Base-by-base conservation (phyloP, 2,797 vertebrate species). In the Lutjanus argentimaculatus region DNA sequence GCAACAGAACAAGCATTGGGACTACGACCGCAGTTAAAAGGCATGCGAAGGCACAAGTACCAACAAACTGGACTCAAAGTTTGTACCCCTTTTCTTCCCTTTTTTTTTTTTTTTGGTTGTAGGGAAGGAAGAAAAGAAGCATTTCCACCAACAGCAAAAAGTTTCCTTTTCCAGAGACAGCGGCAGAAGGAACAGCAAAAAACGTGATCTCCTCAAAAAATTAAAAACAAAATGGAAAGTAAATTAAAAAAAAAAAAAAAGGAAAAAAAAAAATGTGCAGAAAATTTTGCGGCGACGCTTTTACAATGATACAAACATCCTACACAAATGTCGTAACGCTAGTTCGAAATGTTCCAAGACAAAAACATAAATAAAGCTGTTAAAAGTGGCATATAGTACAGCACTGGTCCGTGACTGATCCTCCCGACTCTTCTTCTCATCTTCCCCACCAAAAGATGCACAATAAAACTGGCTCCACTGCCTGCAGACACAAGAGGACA, bases 281-380 rank as follows among this genome's bases (percentile, higher is more conserved):
- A 84, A 70, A 72, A 16, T 2, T 61, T 58, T 92, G 94, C 92
- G 91, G 95, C 91, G 94, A 97, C 87, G 92, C 93, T 86, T 91
- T 91, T 89, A 96, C 95, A 93, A 96, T 94, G 93, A 96, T 94
- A 97, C 96, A 95, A 94, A 97, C 92, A 96, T 96, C 93, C 91
- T 95, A 96, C 92, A 93, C 90, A 89, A 90, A 94, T 85, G 92
- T 79, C 22, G 65, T 89, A 94, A 96, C 85, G 95, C 92, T 95
- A 93, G 86, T 85, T 94, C 89, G 89, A 96, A 97, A 96, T 95
- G 95, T 94, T 95, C 95, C 90, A 95, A 95, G 96, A 97, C 95
- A 93, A 82, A 90, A 89, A 97, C 96, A 97, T 98, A 98, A 98
- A 99, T 98, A 98, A 97, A 98, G 96, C 96, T 96, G 96, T 96